Conservation (phyloP, 2,888 invertebrate species). For the Cosmorhoe ocellata region DNA sequence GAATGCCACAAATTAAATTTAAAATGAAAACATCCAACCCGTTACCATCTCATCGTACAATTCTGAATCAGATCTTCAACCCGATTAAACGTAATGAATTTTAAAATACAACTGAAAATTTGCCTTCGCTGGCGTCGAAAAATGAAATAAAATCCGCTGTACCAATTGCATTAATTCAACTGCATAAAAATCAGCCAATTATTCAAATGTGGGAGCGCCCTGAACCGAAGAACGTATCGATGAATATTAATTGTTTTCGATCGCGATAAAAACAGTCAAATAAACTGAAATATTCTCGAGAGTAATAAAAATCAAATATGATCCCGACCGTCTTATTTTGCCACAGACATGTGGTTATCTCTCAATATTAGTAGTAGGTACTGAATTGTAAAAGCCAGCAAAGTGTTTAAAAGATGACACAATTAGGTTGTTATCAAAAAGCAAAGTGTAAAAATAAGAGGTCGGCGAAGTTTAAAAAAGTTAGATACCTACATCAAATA, state of each 20-base stretch:
- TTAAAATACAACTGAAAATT: conserved; percentile 37
- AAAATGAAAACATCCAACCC: conserved; percentile 2
- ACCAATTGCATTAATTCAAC: conserved; percentile 78
- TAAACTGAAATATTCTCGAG: conserved; percentile 37
- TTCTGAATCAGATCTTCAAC: conserved; percentile 32
- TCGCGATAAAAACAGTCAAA: conserved; percentile 51
- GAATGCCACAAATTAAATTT: neutral
- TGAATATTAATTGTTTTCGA: conserved; percentile 78
- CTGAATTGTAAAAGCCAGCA: no score
- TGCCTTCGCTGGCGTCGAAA: conserved; percentile 48
- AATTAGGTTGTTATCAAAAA: no score
- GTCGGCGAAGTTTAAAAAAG: no score
- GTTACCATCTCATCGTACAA: conserved; percentile 13
- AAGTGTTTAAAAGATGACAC: no score
- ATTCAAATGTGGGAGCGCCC: conserved; percentile 71
- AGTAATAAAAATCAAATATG: conserved; percentile 6
- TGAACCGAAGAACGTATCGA: conserved; percentile 71
- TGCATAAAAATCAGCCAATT: conserved; percentile 82
- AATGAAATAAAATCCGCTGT: conserved; percentile 61
- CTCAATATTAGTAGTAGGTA: no score
- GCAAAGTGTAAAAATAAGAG: no score
- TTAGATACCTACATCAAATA: no score
- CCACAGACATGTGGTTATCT: neutral
- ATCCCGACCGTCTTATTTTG: neutral
- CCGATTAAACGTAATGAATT: conserved; percentile 35